phyloP scores from a whole-genome alignment of 2,888 invertebrate species.

The Melikaiella ostensackeni region DNA sequence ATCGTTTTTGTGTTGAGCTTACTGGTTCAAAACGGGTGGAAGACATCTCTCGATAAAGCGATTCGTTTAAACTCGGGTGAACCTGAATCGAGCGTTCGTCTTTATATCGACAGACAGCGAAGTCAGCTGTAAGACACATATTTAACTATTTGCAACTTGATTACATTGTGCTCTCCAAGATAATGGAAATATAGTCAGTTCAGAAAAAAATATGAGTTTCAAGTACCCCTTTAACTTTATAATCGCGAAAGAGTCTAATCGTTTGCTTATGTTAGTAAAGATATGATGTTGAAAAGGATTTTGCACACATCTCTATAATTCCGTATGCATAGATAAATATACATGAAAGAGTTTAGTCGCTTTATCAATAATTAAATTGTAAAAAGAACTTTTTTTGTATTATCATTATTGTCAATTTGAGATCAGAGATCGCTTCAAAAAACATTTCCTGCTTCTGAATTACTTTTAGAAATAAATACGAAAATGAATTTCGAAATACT shows the following conservation, averaged over 20 bases:
- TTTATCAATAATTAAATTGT: not conserved
- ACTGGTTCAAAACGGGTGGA: not conserved
- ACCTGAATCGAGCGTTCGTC: not conserved
- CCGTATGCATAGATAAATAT: not conserved
- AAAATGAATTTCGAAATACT: not conserved
- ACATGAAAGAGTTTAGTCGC: not conserved
- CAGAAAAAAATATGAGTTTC: not conserved
- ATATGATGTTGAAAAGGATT: not conserved
- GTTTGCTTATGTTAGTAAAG: not conserved
- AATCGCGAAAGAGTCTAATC: not conserved
- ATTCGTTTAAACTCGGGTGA: not conserved
- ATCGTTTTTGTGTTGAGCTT: slow-evolving; percentile 1
- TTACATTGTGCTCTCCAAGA: not conserved
- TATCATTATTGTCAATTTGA: not conserved
- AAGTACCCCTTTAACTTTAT: not conserved
- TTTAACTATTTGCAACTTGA: slow-evolving; percentile 11
- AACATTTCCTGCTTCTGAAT: not conserved
- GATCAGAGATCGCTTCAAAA: not conserved
- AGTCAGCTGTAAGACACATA: slow-evolving; percentile 1
- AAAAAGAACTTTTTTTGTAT: not conserved
- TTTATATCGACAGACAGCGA: not conserved
- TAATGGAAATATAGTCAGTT: not conserved
- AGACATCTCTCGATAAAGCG: not conserved
- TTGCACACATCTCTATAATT: not conserved
- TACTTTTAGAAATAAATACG: not conserved